Percentiles rank a stretch among this genome's conserved stretches.
These are phyloP conservation scores for Bursaphelenchus okinawaensis DNA, from an alignment of 2,888 invertebrate genomes.

Conservation along the genomic window DNA sequence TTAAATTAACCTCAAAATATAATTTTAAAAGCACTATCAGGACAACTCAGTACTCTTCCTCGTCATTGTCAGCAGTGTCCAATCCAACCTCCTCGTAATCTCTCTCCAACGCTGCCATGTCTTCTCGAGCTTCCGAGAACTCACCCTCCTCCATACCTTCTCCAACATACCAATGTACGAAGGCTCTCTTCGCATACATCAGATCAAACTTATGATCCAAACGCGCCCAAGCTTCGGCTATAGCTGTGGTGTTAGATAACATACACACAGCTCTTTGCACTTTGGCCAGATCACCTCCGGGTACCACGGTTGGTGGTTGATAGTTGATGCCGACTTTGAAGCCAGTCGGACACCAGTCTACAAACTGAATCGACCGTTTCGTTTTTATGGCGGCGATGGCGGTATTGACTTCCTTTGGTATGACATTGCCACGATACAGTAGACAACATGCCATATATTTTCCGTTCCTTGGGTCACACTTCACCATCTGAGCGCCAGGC, in stretches of 20 bases:
- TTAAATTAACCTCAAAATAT: no score
- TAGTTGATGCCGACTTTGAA: slow-evolving; percentile 68
- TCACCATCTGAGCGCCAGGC: slow-evolving; percentile 82
- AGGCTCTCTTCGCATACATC: slow-evolving; percentile 69
- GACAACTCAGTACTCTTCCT: slow-evolving; percentile 16
- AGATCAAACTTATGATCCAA: slow-evolving; percentile 63
- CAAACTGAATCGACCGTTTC: slow-evolving; percentile 73
- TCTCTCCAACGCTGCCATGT: slow-evolving; percentile 31
- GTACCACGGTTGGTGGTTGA: slow-evolving; percentile 75
- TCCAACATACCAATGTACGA: slow-evolving; percentile 74
- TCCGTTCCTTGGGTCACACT: slow-evolving; percentile 61
- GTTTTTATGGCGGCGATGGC: slow-evolving; percentile 91
- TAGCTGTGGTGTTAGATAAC: slow-evolving; percentile 84
- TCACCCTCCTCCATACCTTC: slow-evolving; percentile 57
- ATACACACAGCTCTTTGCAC: slow-evolving; percentile 74
- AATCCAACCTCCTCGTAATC: slow-evolving; percentile 32
- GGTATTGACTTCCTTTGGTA: slow-evolving; percentile 81
- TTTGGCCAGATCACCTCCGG: slow-evolving; percentile 76
- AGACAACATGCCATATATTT: slow-evolving; percentile 61
- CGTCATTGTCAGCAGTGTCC: slow-evolving; percentile 26
- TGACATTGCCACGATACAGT: slow-evolving; percentile 74
- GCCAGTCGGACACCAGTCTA: slow-evolving; percentile 75
- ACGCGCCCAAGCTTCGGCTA: slow-evolving; percentile 75
- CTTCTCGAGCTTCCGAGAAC: slow-evolving; percentile 51
- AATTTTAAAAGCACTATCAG: no score